These are phyloP conservation scores for Galago senegalensis DNA, from an alignment of 2,797 vertebrate species.

Conservation along the genomic window DNA sequence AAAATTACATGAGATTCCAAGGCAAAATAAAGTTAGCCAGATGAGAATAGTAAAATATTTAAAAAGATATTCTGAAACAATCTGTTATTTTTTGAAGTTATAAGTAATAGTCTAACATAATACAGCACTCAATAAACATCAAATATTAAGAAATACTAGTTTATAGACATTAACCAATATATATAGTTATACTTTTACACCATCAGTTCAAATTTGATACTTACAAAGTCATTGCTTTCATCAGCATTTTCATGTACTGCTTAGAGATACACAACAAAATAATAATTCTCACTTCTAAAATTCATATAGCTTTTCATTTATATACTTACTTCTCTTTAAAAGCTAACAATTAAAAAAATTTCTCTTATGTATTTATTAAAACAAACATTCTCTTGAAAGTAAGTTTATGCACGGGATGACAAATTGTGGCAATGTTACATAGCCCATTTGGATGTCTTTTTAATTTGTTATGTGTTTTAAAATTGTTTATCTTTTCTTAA, in stretches of 20 bases:
- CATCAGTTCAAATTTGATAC: background rate
- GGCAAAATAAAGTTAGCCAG: background rate
- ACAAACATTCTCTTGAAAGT: background rate
- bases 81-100: background rate
- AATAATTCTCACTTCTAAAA: background rate
- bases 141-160: background rate
- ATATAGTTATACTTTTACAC: background rate
- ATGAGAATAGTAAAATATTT: background rate
- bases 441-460: background rate
- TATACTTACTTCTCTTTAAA: background rate
- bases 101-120: background rate
- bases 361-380: background rate
- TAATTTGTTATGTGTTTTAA: background rate
- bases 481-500: background rate
- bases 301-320: background rate
- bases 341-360: background rate
- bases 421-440: background rate
- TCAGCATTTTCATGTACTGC: background rate
- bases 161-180: background rate
- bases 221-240: background rate
- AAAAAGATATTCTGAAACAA: background rate
- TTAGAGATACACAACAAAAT: background rate
- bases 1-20: background rate
- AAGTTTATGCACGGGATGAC: background rate
- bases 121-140: background rate